Conservation (phyloP, 2,113 vertebrate genomes). For the Circaetus cinerascens region DNA sequence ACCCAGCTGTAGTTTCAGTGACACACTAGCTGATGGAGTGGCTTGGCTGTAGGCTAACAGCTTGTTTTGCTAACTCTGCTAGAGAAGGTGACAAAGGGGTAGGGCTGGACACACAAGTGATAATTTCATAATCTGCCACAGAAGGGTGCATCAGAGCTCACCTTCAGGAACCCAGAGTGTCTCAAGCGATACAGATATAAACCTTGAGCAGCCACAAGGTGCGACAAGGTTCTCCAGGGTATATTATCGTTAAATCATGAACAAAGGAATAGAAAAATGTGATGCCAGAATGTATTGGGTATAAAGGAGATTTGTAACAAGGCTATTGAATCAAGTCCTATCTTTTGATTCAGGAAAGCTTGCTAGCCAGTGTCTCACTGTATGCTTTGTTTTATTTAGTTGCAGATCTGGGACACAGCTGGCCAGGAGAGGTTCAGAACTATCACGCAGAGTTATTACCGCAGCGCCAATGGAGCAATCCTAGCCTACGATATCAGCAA, state of each 20-base stretch:
- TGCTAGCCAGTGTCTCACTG: not conserved
- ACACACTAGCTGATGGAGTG: not conserved
- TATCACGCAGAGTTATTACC: slow-evolving; percentile 90
- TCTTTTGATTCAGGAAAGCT: not conserved
- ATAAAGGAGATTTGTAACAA: not conserved
- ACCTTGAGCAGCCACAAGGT: not conserved
- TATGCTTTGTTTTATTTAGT: slow-evolving; percentile 48
- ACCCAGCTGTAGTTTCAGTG: not conserved
- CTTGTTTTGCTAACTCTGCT: not conserved
- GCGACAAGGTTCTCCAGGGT: not conserved
- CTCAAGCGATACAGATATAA: fast-evolving
- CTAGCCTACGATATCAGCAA: slow-evolving; percentile 88
- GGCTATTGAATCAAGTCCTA: not conserved
- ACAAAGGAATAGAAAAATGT: not conserved
- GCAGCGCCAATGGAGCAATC: slow-evolving; percentile 87
- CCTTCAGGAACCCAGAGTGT: not conserved
- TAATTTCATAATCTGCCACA: not conserved
- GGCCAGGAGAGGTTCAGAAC: slow-evolving; percentile 89
- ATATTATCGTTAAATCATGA: not conserved
- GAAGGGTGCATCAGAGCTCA: not conserved
- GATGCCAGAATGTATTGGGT: not conserved
- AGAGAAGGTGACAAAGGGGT: not conserved
- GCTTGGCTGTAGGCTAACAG: not conserved
- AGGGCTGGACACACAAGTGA: not conserved
- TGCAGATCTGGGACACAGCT: slow-evolving; percentile 91